Conservation (phyloP, 2,797 vertebrate species). For the Paguma larvata region DNA sequence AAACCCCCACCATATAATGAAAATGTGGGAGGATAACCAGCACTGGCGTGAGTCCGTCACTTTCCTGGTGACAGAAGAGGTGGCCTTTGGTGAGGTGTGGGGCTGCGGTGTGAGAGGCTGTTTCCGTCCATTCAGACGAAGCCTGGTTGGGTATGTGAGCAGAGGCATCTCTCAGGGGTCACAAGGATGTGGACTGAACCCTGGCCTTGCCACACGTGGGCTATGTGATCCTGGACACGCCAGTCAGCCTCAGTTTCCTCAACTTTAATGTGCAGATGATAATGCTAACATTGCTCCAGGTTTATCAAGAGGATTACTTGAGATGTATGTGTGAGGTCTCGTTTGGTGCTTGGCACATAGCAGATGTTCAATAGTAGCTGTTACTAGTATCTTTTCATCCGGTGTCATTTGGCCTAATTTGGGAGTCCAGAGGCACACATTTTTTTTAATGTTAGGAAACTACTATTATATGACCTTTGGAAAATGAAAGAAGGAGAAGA, state of each 20-base stretch:
- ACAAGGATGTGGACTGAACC: neutral
- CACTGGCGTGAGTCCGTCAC: neutral
- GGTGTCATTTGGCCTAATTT: slow-evolving; percentile 5
- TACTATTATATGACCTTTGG: neutral
- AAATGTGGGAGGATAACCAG: slow-evolving; percentile 63
- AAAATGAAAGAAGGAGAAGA: neutral
- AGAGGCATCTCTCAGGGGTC: neutral
- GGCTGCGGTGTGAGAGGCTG: neutral
- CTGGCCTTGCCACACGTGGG: neutral
- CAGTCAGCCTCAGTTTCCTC: neutral
- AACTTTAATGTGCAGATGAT: neutral
- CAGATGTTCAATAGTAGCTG: neutral
- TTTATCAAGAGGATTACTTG: neutral
- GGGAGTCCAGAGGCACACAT: neutral
- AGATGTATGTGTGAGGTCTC: neutral
- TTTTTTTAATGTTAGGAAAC: neutral
- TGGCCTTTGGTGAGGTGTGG: slow-evolving; percentile 24
- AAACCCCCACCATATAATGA: slow-evolving; percentile 78
- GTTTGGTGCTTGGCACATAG: neutral
- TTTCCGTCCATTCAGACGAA: neutral
- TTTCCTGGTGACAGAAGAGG: slow-evolving; percentile 61
- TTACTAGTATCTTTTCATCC: neutral
- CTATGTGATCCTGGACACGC: neutral
- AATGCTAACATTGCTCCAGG: neutral
- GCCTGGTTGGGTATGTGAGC: neutral